Evolutionary conservation across 2,113 vertebrate genomes (phyloP).

Genomic region (Otolemur garnettii): DNA sequence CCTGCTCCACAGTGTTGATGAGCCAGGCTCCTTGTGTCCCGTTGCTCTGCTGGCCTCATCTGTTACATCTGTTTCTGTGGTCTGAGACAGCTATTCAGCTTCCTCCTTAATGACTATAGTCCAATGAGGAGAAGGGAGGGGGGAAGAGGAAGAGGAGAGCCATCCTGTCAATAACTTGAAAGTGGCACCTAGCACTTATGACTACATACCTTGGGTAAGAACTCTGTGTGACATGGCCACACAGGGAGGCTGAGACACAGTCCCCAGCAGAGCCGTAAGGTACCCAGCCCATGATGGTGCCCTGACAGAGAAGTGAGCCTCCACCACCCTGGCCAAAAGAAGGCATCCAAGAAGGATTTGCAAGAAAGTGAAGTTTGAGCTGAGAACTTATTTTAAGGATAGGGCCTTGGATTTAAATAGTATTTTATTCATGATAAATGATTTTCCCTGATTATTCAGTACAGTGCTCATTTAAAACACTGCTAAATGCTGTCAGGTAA

Average conservation of each 20-base stretch:
- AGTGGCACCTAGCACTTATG: not conserved
- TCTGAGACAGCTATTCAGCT: not conserved
- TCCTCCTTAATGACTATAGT: not conserved
- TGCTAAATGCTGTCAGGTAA: not conserved
- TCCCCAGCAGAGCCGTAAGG: not conserved
- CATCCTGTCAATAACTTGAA: not conserved
- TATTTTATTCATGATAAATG: not conserved
- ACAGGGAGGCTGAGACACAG: not conserved
- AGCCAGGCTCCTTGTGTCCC: not conserved
- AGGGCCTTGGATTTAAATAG: slow-evolving; percentile 6
- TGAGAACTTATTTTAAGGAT: slow-evolving; percentile 33
- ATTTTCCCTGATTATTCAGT: not conserved
- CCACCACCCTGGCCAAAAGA: not conserved
- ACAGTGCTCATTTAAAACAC: not conserved
- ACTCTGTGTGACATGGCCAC: not conserved
- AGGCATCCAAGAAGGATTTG: not conserved
- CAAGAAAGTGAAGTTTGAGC: not conserved
- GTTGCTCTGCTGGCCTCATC: not conserved
- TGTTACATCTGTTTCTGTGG: slow-evolving; percentile 4
- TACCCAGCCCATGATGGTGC: not conserved
- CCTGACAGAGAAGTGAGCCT: not conserved
- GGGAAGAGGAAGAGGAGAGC: not conserved
- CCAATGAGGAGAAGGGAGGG: not conserved
- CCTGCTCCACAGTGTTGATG: not conserved
- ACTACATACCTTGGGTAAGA: not conserved